Conservation (phyloP, 2,797 vertebrate genomes). For the Lemur catta region DNA sequence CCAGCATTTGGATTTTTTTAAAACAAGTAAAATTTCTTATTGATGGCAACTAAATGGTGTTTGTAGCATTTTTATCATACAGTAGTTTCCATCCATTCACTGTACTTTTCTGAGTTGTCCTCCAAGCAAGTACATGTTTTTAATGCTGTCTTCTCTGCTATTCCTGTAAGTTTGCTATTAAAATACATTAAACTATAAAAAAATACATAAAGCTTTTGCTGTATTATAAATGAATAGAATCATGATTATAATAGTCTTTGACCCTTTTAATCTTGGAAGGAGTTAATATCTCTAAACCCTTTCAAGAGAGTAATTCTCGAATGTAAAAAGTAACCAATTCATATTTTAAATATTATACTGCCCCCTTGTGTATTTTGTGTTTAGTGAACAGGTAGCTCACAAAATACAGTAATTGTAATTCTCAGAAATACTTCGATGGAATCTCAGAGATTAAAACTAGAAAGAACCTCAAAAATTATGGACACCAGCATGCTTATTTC, state of each 20-base stretch:
- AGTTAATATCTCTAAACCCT: slow-evolving; percentile 30
- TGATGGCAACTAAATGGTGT: slow-evolving; percentile 87
- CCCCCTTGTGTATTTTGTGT: slow-evolving; percentile 73
- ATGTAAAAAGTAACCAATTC: not conserved
- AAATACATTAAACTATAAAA: not conserved
- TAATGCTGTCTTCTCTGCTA: slow-evolving; percentile 84
- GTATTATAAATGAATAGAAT: slow-evolving; percentile 24
- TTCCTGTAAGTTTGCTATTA: slow-evolving; percentile 68
- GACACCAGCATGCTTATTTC: not conserved
- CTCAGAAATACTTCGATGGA: not conserved
- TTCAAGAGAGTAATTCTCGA: not conserved
- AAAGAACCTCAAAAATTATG: not conserved
- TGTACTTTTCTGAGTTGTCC: slow-evolving; percentile 89
- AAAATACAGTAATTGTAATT: not conserved
- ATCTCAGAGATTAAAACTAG: not conserved
- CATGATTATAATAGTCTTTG: slow-evolving; percentile 28
- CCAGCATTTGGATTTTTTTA: too few relatives aligned
- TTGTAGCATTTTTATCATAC: slow-evolving; percentile 88
- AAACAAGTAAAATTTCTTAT: slow-evolving; percentile 80
- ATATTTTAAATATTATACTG: slow-evolving; percentile 68
- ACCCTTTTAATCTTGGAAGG: slow-evolving; percentile 35
- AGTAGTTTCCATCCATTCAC: slow-evolving; percentile 87
- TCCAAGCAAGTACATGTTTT: slow-evolving; percentile 75
- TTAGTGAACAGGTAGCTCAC: not conserved
- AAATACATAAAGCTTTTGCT: not conserved